phyloP scores from a whole-genome alignment of 2,113 vertebrate species.

The Silurus asotus region DNA sequence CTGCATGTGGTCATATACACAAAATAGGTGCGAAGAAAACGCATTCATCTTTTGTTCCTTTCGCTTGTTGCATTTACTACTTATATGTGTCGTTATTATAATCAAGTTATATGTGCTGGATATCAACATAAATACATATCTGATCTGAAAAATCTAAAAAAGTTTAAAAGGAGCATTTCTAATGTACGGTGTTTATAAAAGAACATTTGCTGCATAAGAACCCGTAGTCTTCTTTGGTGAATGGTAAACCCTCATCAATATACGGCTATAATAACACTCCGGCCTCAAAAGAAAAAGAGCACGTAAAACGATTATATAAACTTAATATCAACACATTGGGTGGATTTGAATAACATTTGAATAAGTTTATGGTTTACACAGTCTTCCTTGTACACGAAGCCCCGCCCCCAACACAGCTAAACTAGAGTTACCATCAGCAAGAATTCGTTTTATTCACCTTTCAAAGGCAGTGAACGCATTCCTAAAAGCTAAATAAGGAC shows the following conservation, averaged over 20 bases:
- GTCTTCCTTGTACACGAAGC: not conserved
- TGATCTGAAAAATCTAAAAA: constrained; percentile 12
- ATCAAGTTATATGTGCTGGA: too few relatives aligned
- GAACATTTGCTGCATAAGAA: not conserved
- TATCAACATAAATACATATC: not conserved
- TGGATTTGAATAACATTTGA: not conserved
- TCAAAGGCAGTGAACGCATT: not conserved
- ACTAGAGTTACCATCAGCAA: not conserved
- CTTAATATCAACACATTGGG: not conserved
- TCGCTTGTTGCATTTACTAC: constrained; percentile 27
- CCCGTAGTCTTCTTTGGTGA: not conserved
- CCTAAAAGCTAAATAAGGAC: not conserved
- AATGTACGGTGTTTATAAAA: not conserved
- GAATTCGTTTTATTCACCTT: not conserved
- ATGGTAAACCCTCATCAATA: not conserved
- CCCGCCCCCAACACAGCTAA: not conserved
- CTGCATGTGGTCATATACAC: not conserved
- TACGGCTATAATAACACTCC: not conserved
- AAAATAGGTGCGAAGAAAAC: constrained; percentile 14
- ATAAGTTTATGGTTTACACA: not conserved
- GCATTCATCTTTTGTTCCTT: constrained; percentile 26
- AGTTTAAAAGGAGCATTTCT: not conserved
- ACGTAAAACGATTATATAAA: not conserved
- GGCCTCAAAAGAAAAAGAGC: not conserved
- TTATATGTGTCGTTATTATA: constrained; percentile 21